Percentiles rank a stretch among this genome's conserved stretches.
phyloP scores from a whole-genome alignment of 2,888 invertebrate genomes.

The Platycheirus rosarum region DNA sequence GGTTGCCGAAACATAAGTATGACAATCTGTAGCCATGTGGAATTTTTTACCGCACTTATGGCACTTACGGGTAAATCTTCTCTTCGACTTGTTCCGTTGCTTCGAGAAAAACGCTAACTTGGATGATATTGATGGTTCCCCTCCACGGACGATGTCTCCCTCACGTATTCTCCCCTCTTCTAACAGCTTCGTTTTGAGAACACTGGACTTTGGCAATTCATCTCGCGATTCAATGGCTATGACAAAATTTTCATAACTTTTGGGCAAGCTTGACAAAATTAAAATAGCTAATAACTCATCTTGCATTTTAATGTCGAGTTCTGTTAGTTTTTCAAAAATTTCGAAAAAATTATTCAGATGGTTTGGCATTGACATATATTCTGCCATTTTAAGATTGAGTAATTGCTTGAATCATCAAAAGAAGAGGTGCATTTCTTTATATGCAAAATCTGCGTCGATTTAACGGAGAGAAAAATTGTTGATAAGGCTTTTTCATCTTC shows the following conservation, averaged over 20 bases:
- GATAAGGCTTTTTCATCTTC: conserved; percentile 61
- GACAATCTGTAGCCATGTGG: background rate
- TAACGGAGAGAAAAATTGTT: conserved; percentile 51
- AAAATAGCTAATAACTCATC: conserved; percentile 30
- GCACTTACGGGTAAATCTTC: background rate
- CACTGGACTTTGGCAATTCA: conserved; percentile 30
- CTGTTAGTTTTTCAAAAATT: conserved; percentile 40
- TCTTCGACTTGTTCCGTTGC: no score
- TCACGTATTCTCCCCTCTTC: conserved; percentile 23
- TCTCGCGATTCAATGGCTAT: conserved; percentile 65
- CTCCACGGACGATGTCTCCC: background rate
- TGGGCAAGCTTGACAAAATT: conserved; percentile 4
- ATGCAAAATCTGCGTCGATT: conserved; percentile 53
- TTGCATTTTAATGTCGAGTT: conserved; percentile 44
- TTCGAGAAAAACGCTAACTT: no score
- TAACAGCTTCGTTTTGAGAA: conserved; percentile 12
- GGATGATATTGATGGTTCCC: background rate
- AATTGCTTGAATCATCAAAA: conserved; percentile 41
- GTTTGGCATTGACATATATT: conserved; percentile 26
- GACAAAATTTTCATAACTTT: no score
- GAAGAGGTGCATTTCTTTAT: conserved; percentile 53
- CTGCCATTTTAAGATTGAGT: conserved; percentile 35
- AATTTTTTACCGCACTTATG: conserved; percentile 26
- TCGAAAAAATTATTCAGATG: conserved; percentile 57
- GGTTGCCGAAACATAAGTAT: conserved; percentile 2